These are phyloP conservation scores for Tetramorium simillimum DNA, from an alignment of 1,140 invertebrate species.

Conservation along the genomic window DNA sequence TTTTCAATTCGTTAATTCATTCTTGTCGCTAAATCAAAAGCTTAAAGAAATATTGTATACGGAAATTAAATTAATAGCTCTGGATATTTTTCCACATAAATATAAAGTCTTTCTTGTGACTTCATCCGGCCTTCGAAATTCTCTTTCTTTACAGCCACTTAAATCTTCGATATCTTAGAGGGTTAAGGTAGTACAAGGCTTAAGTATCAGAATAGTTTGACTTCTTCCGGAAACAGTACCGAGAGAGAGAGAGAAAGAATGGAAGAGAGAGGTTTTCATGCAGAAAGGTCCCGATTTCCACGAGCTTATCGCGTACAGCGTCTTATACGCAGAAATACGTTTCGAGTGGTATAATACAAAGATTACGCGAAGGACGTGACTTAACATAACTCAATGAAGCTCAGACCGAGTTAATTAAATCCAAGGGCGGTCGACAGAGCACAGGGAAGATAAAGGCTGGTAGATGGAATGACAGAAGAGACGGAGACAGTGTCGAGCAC, in stretches of 20 bases:
- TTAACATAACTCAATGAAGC: conserved; percentile 77
- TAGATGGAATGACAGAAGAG: background rate
- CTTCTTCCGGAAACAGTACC: background rate
- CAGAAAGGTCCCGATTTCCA: conserved; percentile 12
- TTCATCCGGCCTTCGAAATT: conserved; percentile 4
- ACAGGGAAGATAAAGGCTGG: conserved; percentile 25
- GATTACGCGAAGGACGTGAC: conserved; percentile 76
- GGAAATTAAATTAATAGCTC: background rate
- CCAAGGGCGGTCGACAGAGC: conserved; percentile 54
- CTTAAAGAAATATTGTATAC: conserved; percentile 7
- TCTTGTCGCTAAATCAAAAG: background rate
- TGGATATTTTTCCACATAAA: background rate
- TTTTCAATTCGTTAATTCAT: background rate
- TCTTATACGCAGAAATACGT: conserved; percentile 70
- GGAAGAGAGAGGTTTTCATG: background rate
- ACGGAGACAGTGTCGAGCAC: conserved; percentile 25
- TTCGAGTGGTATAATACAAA: conserved; percentile 76
- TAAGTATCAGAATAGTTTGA: background rate
- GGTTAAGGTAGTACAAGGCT: background rate
- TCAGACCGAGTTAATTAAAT: conserved; percentile 78
- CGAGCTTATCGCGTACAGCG: conserved; percentile 65
- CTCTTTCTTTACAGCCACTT: conserved; percentile 33
- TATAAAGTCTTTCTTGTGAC: background rate
- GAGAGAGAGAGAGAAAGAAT: background rate
- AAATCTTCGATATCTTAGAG: conserved; percentile 26